A percentile compares a stretch with the other conserved stretches of the same genome.
These are phyloP conservation scores for Hesperia comma DNA, from an alignment of 2,888 invertebrate genomes.

Conservation along the genomic window DNA sequence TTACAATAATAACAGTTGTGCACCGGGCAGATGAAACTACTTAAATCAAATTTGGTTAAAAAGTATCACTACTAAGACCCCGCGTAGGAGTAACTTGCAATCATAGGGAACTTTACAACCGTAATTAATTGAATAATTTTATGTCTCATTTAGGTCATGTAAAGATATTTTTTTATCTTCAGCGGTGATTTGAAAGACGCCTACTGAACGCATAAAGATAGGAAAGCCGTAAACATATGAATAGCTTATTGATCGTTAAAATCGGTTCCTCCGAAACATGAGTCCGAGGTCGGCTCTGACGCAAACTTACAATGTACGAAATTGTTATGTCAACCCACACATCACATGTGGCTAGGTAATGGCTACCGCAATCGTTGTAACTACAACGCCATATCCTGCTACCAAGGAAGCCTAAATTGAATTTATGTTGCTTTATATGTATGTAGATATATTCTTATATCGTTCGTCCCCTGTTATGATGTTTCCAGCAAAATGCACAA, in stretches of 20 bases:
- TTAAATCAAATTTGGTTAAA: too few relatives aligned
- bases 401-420: constrained; percentile 41
- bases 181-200: constrained; percentile 15
- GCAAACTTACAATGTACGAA: constrained; percentile 51
- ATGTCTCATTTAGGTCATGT: constrained; percentile 10
- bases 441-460: constrained; percentile 8
- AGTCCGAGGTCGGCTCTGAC: constrained; percentile 60
- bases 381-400: constrained; percentile 36
- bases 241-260: constrained; percentile 55
- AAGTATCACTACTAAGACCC: too few relatives aligned
- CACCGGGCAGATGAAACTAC: too few relatives aligned
- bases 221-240: constrained; percentile 43
- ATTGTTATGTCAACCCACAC: constrained; percentile 50
- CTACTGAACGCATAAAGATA: constrained; percentile 34
- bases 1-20: too few relatives aligned
- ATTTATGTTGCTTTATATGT: constrained; percentile 45
- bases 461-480: background rate
- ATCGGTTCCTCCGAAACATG: constrained; percentile 43
- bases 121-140: background rate
- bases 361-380: too few relatives aligned
- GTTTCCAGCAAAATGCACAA: background rate
- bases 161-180: constrained; percentile 13
- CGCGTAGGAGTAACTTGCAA: background rate
- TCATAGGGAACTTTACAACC: background rate
- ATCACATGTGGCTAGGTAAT: constrained; percentile 17